A percentile compares a stretch with the other conserved stretches of the same genome.
These are phyloP conservation scores for Elegia similella DNA, from an alignment of 2,888 invertebrate genomes.

Conservation along the genomic window DNA sequence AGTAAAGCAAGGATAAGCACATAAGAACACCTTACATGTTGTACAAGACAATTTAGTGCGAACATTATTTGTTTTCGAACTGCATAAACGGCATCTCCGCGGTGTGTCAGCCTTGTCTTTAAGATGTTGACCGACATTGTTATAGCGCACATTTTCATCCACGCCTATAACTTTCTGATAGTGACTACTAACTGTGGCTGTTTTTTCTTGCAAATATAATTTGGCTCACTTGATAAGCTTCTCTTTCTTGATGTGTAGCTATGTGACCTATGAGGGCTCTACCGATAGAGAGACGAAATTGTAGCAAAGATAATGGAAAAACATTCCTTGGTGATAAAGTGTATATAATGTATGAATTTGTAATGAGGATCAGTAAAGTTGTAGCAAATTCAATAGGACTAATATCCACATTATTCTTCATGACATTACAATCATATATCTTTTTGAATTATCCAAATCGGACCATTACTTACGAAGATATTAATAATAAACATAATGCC, in stretches of 20 bases:
- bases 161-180: conserved; percentile 25
- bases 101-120: conserved; percentile 23
- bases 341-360: conserved; percentile 20
- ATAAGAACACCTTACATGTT: conserved; percentile 26
- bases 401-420: too few species aligned
- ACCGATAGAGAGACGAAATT: too few species aligned
- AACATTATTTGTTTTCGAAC: conserved; percentile 24
- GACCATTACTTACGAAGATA: too few species aligned
- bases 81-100: conserved; percentile 26
- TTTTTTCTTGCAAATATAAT: conserved; percentile 25
- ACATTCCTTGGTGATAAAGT: too few species aligned
- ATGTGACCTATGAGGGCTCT: too few species aligned
- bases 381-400: too few species aligned
- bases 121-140: conserved; percentile 24
- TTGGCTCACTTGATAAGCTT: conserved; percentile 21
- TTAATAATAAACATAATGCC: too few species aligned
- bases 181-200: conserved; percentile 4
- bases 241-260: conserved; percentile 1
- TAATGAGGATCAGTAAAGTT: too few species aligned
- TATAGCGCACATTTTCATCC: conserved; percentile 18
- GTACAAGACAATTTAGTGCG: conserved; percentile 25
- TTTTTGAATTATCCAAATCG: too few species aligned
- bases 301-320: too few species aligned
- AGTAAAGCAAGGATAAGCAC: conserved; percentile 25
- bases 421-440: too few species aligned